Conservation (phyloP, 2,113 vertebrate genomes). For the Trichechus manatus region DNA sequence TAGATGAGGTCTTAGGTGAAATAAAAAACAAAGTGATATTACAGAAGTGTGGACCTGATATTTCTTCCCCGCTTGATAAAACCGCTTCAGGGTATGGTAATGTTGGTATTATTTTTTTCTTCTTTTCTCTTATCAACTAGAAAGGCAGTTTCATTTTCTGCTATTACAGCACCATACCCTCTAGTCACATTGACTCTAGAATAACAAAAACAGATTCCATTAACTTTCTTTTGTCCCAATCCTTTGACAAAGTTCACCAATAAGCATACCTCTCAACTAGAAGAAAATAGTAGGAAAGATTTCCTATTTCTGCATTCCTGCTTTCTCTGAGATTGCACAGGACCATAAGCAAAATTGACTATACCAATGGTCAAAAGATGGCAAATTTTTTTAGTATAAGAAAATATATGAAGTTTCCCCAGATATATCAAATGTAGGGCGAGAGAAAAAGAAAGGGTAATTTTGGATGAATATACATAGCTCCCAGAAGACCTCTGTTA, state of each 20-base stretch:
- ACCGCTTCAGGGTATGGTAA: constrained; percentile 40
- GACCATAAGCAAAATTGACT: background rate
- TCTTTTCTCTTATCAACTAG: constrained; percentile 12
- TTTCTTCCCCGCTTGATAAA: constrained; percentile 56
- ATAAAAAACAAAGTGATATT: constrained; percentile 57
- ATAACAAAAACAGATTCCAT: constrained; percentile 69
- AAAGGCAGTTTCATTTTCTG: constrained; percentile 69
- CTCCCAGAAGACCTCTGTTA: background rate
- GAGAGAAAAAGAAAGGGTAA: background rate
- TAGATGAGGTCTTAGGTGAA: background rate
- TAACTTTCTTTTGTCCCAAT: constrained; percentile 65
- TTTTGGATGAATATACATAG: background rate
- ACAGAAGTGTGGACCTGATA: constrained; percentile 20
- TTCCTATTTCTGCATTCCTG: constrained; percentile 56
- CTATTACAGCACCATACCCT: constrained; percentile 42
- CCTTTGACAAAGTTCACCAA: constrained; percentile 61
- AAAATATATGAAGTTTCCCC: background rate
- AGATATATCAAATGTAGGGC: background rate
- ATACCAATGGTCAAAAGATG: background rate
- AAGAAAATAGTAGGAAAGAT: constrained; percentile 44
- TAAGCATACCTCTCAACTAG: constrained; percentile 33
- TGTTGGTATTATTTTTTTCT: constrained; percentile 53
- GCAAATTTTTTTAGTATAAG: background rate
- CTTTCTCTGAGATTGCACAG: constrained; percentile 35
- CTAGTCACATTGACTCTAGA: constrained; percentile 74